Base-by-base conservation (phyloP, 2,113 vertebrate species). In the Petrocephalus microphthalmus region DNA sequence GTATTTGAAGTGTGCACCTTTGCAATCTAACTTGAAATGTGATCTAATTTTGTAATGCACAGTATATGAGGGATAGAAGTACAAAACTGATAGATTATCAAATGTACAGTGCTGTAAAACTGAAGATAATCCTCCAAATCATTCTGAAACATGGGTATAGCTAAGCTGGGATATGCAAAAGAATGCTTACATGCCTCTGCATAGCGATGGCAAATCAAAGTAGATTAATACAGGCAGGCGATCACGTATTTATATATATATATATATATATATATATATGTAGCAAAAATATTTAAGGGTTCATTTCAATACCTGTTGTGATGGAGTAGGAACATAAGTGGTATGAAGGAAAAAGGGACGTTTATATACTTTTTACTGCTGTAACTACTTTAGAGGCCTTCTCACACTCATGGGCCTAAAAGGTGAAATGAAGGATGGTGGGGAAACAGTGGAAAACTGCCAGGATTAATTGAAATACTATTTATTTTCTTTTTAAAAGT, bases 391-490 rank as follows among this genome's bases (percentile, higher is more conserved):
- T 22, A 17, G 20, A 49, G 47, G 7, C 19, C 25, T 15, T 42
- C 22, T 10, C 20, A 64, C 19, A 52, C 49, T 45, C n/a, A 20
- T 52, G 71, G 87, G 20, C 51, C 20, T 22, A 67, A 22, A 22
- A 67, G 42, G 47, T 22, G 22, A 47, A 33, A 47, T 0, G 29
- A 13, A 71, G 1, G 37, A 13, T 33, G 53, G 57, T 60, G 19
- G 17, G 49, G 52, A 54, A 53, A 88, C n/a, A 54, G 87, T 56
- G 64, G 67, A 74, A 42, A 52, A 67, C 78, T 88, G 78, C 87
- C 54, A 84, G 53, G 87, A 87, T 87, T 86, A 85, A 88, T 78
- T 90, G 86, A 91, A 91, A 91, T 91, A 90, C 85, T 86, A n/a
- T 90, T 90, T 89, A 71, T 84, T 86, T 88, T 90, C 64, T 42